Evolutionary conservation across 2,888 invertebrate species (phyloP).

Genomic region (Cordilura impudica): DNA sequence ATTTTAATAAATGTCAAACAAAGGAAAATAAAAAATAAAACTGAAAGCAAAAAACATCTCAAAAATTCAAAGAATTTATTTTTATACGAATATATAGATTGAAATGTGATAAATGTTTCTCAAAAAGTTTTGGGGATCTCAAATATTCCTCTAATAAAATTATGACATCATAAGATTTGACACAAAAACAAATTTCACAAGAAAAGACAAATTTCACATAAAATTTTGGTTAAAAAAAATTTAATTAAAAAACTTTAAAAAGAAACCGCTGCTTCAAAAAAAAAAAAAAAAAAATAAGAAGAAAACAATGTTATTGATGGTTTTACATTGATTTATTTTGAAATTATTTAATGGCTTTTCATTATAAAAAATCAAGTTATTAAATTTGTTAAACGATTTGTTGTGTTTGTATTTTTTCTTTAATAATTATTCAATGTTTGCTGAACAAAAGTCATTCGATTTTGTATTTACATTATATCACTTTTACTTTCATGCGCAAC

Average conservation of each 20-base stretch:
- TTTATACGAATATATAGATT: neutral
- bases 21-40: conserved; percentile 11
- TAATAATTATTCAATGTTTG: conserved; percentile 32
- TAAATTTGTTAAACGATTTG: neutral
- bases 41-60: neutral
- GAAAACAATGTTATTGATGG: neutral
- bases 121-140: neutral
- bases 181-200: conserved; percentile 16
- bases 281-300: too few relatives aligned
- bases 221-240: neutral
- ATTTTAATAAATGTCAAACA: conserved; percentile 13
- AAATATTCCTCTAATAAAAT: neutral
- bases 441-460: neutral
- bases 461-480: conserved; percentile 53
- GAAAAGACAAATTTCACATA: conserved; percentile 13
- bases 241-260: neutral
- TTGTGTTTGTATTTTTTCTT: conserved; percentile 13
- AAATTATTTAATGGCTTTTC: conserved; percentile 29
- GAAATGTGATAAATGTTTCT: conserved; percentile 10
- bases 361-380: conserved; percentile 4
- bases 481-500: conserved; percentile 64
- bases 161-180: conserved; percentile 46
- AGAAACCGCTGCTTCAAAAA: neutral
- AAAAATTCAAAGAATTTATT: conserved; percentile 33
- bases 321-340: conserved; percentile 11